Evolutionary conservation across 2,888 invertebrate genomes (phyloP).

Genomic region (Lypha dubia): DNA sequence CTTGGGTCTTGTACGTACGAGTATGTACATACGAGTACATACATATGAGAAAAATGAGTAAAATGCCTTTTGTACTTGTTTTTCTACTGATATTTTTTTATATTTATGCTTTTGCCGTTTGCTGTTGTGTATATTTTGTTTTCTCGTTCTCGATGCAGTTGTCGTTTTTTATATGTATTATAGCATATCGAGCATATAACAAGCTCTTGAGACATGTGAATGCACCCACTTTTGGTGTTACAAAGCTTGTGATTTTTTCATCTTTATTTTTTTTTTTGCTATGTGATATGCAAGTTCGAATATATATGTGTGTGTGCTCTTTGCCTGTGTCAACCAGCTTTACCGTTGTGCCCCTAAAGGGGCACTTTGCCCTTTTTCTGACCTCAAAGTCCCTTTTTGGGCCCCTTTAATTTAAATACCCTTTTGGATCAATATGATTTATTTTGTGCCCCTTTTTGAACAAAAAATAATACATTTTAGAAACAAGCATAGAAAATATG

Average conservation of each 20-base stretch:
- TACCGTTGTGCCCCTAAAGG: no score
- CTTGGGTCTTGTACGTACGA: constrained; percentile 53
- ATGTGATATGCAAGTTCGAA: constrained; percentile 27
- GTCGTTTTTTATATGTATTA: constrained; percentile 68
- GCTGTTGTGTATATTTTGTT: not conserved
- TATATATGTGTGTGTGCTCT: no score
- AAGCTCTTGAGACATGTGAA: constrained; percentile 83
- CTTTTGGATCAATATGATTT: no score
- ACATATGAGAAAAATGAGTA: constrained; percentile 1
- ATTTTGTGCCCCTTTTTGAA: no score
- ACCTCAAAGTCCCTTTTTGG: no score
- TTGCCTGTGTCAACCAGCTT: no score
- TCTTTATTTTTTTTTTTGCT: constrained; percentile 25
- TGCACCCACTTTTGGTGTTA: constrained; percentile 80
- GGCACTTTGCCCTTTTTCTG: no score
- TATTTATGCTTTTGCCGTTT: constrained; percentile 46
- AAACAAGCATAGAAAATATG: no score
- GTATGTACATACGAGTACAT: no score
- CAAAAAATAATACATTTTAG: no score
- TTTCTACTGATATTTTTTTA: constrained; percentile 28
- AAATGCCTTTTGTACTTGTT: constrained; percentile 31
- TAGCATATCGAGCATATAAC: constrained; percentile 81
- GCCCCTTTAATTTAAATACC: no score
- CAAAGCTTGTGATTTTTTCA: constrained; percentile 52
- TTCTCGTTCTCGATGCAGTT: constrained; percentile 35